Evolutionary conservation across 2,888 invertebrate genomes (phyloP).

Genomic region (Protophormia terraenovae): DNA sequence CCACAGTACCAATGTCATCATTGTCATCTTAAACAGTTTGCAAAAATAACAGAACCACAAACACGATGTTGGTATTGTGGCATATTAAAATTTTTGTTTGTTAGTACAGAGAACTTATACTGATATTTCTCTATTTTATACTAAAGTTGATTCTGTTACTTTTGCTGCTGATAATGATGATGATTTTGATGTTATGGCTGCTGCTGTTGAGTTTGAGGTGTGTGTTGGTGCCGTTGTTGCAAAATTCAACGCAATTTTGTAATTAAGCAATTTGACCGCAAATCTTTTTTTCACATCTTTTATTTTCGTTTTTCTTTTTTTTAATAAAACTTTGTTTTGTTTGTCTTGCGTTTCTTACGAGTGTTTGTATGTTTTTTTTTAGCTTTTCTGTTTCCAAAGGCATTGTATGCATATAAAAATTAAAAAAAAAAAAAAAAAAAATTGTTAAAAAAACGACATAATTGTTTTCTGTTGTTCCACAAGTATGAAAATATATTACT

Average conservation of each 20-base stretch:
- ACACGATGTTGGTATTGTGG: conserved; percentile 52
- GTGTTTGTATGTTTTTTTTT: background rate
- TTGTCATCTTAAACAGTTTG: conserved; percentile 41
- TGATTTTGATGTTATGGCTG: conserved; percentile 16
- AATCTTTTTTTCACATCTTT: conserved; percentile 54
- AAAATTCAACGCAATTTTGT: conserved; percentile 75
- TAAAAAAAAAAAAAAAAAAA: conserved; percentile 29
- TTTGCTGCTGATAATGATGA: background rate
- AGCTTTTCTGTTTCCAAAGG: conserved; percentile 44
- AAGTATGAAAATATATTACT: conserved; percentile 34
- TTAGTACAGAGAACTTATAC: background rate
- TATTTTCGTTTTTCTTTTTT: conserved; percentile 7
- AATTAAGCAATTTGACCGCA: conserved; percentile 79
- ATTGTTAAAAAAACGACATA: conserved; percentile 56
- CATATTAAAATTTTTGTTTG: conserved; percentile 33
- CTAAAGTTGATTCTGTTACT: background rate
- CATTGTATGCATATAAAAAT: conserved; percentile 38
- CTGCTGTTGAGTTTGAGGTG: background rate
- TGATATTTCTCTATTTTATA: conserved; percentile 25
- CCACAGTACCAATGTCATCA: conserved; percentile 21
- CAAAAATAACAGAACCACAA: conserved; percentile 41
- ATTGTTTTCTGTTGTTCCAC: conserved; percentile 66
- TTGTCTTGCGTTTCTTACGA: conserved; percentile 46
- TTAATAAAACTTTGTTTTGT: conserved; percentile 46
- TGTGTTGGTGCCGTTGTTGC: conserved; percentile 42